Evolutionary conservation across 2,888 invertebrate species (phyloP), one percentile per base, ranked within the genome.

Genomic region (Euphydryas editha): DNA sequence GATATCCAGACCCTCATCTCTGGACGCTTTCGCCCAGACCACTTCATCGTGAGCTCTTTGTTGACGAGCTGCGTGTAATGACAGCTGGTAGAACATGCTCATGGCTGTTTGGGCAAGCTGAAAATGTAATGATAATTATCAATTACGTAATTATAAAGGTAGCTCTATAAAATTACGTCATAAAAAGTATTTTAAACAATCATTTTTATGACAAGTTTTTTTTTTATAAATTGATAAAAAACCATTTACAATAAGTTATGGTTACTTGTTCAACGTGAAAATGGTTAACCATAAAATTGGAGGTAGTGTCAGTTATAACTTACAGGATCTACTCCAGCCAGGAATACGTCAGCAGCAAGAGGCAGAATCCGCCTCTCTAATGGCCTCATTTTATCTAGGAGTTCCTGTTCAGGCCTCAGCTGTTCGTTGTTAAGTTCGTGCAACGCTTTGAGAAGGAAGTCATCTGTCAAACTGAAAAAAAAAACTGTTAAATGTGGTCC

Each of bases 281-380:
- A n/a, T 24, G 24, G 24, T 2, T 24, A 4, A 24, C 2, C 5
- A 7, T 30, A 30, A 30, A 30, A 30, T 2, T 30, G 4, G 30
- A 7, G 0, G 30, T 30, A 30, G 5, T 30, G 8, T 30, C 30
- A 5, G 5, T 24, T 30, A 30, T 30, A 8, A 59, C 87, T 86
- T 75, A 92, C 92, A 59, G 91, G 89, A 55, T 91, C 85, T 0
- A 89, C 86, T 24, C 92, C 92, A 66, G 92, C 90, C 5, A 92
- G 77, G 5, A 92, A 75, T 0, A 86, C 76, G 51, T 92, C 91
- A 0, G 90, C 85, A 20, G 87, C 85, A 0, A 91, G 72, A 0
- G 92, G 90, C 54, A 91, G 76, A 62, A 90, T 82, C 61, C 86
- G 77, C 18, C 79, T 72, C 47, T 86, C 85, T 21, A 92, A 73